Conservation (phyloP, 1,140 invertebrate genomes). For the Drosophila mauritiana region DNA sequence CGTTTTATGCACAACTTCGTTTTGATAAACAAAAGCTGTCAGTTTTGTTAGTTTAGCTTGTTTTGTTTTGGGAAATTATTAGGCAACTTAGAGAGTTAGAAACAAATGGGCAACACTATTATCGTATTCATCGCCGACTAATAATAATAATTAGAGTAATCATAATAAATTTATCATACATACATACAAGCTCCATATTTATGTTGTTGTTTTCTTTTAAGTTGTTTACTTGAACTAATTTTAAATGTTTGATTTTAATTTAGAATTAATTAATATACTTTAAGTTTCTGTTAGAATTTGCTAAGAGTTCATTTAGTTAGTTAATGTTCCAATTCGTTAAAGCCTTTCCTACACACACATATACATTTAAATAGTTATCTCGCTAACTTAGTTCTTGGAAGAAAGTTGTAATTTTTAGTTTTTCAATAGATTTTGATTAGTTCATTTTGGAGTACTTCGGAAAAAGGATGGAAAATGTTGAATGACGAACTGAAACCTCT, state of each 20-base stretch:
- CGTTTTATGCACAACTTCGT: constrained; percentile 26
- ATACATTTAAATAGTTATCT: constrained; percentile 69
- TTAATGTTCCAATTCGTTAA: constrained; percentile 57
- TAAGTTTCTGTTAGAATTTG: constrained; percentile 77
- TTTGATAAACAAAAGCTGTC: constrained; percentile 57
- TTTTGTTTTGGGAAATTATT: constrained; percentile 38
- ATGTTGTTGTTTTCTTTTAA: constrained; percentile 32
- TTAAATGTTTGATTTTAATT: constrained; percentile 77
- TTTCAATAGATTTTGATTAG: constrained; percentile 69
- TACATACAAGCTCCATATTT: constrained; percentile 78
- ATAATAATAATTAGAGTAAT: constrained; percentile 61
- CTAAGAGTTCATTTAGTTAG: constrained; percentile 71
- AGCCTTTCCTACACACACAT: constrained; percentile 72
- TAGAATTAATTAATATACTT: constrained; percentile 79
- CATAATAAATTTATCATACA: constrained; percentile 76
- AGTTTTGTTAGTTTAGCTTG: constrained; percentile 52
- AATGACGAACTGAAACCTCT: constrained; percentile 65
- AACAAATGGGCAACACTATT: constrained; percentile 60
- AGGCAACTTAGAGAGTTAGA: constrained; percentile 58
- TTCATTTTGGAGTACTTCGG: constrained; percentile 47
- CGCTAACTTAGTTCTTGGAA: constrained; percentile 78
- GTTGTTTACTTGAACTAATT: constrained; percentile 65
- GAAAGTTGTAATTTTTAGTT: constrained; percentile 61
- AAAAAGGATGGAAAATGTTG: constrained; percentile 5
- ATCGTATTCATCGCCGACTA: constrained; percentile 29